A percentile compares a stretch with the other conserved stretches of the same genome.
phyloP scores from a whole-genome alignment of 2,888 invertebrate species.

The Nephrotoma appendiculata region DNA sequence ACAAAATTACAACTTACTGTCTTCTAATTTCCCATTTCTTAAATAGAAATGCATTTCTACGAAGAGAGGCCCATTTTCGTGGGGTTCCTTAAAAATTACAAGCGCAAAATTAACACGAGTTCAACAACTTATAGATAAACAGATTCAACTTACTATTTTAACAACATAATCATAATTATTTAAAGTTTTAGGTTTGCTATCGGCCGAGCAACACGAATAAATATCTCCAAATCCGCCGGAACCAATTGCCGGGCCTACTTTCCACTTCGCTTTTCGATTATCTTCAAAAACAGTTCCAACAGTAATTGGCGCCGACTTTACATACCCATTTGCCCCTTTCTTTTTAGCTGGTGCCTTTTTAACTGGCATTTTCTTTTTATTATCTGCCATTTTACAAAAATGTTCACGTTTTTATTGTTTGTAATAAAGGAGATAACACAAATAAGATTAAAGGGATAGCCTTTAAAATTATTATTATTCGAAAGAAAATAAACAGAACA shows the following conservation, averaged over 20 bases:
- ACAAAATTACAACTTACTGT: conserved; percentile 38
- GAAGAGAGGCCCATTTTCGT: conserved; percentile 85
- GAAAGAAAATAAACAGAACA: not conserved
- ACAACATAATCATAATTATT: conserved; percentile 52
- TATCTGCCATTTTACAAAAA: not conserved
- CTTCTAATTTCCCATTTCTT: conserved; percentile 53
- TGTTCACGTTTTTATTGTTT: not conserved
- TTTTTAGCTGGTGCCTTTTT: conserved; percentile 10
- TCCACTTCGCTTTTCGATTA: conserved; percentile 65
- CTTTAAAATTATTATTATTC: not conserved
- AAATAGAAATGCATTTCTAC: conserved; percentile 87
- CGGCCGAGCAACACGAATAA: conserved; percentile 59
- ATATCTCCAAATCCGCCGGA: conserved; percentile 90
- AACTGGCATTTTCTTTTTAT: conserved; percentile 12
- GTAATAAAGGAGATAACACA: not conserved
- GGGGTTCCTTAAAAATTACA: conserved; percentile 56
- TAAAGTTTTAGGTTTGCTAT: conserved; percentile 35
- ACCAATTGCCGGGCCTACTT: conserved; percentile 74
- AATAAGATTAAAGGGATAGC: not conserved
- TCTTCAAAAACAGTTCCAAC: conserved; percentile 65
- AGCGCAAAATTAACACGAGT: conserved; percentile 7
- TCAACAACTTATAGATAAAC: not conserved
- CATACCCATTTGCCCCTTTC: conserved; percentile 23
- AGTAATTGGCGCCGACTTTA: conserved; percentile 24
- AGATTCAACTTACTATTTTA: conserved; percentile 54